A percentile compares a stretch with the other conserved stretches of the same genome.
phyloP scores from a whole-genome alignment of 2,113 vertebrate species.

The Sialia sialis region DNA sequence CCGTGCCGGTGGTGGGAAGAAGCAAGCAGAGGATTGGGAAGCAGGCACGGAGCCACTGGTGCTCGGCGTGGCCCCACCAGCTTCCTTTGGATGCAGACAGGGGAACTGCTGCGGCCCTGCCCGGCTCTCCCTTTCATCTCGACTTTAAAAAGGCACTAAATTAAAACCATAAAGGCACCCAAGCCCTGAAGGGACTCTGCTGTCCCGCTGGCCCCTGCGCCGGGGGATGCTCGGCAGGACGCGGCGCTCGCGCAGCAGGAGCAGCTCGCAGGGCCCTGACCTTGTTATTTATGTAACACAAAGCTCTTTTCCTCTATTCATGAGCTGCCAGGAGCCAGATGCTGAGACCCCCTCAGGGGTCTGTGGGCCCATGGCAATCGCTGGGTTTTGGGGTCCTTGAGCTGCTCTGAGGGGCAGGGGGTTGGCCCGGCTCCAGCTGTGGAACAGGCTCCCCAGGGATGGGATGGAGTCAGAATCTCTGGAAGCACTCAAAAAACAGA shows the following conservation, averaged over 20 bases:
- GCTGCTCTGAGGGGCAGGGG: neutral
- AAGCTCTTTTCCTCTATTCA: neutral
- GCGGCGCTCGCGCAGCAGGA: neutral
- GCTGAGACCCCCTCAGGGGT: neutral
- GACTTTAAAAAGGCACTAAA: neutral
- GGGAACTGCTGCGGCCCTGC: neutral
- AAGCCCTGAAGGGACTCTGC: neutral
- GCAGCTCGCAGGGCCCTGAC: neutral
- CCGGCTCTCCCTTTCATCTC: neutral
- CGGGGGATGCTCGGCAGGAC: neutral
- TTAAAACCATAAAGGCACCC: neutral
- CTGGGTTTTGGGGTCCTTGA: neutral
- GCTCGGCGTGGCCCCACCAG: neutral
- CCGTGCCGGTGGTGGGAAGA: neutral
- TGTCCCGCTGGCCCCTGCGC: neutral
- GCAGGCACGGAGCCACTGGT: neutral
- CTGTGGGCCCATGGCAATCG: rapidly evolving
- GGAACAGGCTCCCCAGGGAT: neutral
- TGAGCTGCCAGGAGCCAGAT: neutral
- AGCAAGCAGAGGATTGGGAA: neutral
- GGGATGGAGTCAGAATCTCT: neutral
- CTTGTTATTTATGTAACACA: neutral
- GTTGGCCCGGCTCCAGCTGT: rapidly evolving
- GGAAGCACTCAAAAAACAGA: neutral
- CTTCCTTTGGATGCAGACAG: neutral